Conservation (phyloP, 2,888 invertebrate genomes). For the Masnerella sp. region DNA sequence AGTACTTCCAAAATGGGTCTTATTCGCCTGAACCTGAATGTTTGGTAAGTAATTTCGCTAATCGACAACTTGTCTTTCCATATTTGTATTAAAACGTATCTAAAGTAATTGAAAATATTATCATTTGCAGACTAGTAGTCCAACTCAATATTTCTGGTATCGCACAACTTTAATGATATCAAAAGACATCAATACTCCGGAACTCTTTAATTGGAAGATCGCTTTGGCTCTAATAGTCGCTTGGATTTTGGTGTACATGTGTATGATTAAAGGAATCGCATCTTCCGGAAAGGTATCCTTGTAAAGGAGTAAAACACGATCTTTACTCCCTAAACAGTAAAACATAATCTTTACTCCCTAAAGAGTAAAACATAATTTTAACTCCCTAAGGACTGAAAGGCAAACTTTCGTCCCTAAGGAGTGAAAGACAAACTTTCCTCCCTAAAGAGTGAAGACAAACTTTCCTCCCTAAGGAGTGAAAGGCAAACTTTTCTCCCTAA, state of each 20-base stretch:
- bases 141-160: constrained; percentile 97
- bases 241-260: constrained; percentile 96
- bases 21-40: constrained; percentile 90
- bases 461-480: no score
- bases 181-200: constrained; percentile 90
- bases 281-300: constrained; percentile 92
- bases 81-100: not conserved
- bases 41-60: constrained; percentile 80
- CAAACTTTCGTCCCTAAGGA: no score
- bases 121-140: constrained; percentile 85
- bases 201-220: constrained; percentile 94
- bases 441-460: no score
- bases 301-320: no score
- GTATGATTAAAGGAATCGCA: constrained; percentile 98
- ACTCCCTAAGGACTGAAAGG: no score
- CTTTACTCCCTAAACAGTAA: no score
- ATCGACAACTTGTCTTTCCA: no score
- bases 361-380: no score
- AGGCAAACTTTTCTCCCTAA: no score
- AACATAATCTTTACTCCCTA: no score
- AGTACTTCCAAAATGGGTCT: constrained; percentile 87
- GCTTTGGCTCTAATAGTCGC: constrained; percentile 91
- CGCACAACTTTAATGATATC: constrained; percentile 94
- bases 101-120: not conserved
- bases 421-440: no score